Percentiles rank a stretch among this genome's conserved stretches.
phyloP scores from a whole-genome alignment of 2,888 invertebrate species.

The Cryptophagus acutangulus region DNA sequence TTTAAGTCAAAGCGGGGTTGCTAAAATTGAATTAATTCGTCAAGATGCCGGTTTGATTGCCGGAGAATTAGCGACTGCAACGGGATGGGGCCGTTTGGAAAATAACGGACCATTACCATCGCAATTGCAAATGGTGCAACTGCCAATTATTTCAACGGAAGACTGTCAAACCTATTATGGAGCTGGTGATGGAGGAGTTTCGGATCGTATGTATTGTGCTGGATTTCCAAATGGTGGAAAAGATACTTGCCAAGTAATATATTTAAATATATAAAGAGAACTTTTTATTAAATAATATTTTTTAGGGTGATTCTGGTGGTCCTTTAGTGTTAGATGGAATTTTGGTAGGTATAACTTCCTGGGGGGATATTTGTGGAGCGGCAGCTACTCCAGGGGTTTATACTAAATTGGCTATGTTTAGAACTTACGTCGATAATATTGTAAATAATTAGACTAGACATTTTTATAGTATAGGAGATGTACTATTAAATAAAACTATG shows the following conservation, averaged over 20 bases:
- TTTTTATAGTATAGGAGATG: too few relatives aligned
- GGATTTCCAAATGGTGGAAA: conserved; percentile 51
- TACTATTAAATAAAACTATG: too few relatives aligned
- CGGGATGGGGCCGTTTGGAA: conserved; percentile 29
- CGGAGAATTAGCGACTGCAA: conserved; percentile 24
- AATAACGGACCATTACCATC: conserved; percentile 21
- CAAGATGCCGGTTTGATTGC: conserved; percentile 8
- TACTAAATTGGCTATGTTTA: conserved; percentile 21
- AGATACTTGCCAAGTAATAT: conserved; percentile 53
- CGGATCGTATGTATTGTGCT: conserved; percentile 54
- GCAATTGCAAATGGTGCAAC: conserved; percentile 29
- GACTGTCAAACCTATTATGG: conserved; percentile 26
- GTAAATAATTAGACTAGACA: background rate
- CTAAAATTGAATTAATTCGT: conserved; percentile 30
- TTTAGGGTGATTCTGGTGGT: conserved; percentile 21
- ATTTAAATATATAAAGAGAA: too few relatives aligned
- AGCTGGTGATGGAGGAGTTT: conserved; percentile 26
- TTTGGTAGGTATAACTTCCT: conserved; percentile 19
- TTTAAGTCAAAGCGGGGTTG: conserved; percentile 43
- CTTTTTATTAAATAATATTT: background rate
- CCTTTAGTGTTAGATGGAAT: conserved; percentile 20
- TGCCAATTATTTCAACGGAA: conserved; percentile 29
- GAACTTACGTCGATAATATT: conserved; percentile 20
- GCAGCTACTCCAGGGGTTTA: conserved; percentile 27
- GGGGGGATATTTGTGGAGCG: conserved; percentile 25